Conservation (phyloP, 2,888 invertebrate species). For the Sympetrum striolatum region DNA sequence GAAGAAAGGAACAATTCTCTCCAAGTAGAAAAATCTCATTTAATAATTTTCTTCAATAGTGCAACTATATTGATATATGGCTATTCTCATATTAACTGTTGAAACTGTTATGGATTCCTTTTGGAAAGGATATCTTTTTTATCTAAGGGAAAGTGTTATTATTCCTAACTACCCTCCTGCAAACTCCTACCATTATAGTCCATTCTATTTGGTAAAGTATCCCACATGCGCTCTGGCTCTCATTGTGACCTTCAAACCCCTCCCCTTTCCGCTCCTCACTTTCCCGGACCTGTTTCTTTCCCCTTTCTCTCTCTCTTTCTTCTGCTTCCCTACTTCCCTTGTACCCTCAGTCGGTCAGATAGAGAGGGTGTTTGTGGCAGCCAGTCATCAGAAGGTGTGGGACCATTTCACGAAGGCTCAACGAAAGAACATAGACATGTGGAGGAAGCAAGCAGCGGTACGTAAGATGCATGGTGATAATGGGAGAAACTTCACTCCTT, state of each 20-base stretch:
- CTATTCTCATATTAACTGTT: neutral
- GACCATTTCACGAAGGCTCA: conserved; percentile 99
- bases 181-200: neutral
- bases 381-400: conserved; percentile 98
- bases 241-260: conserved; percentile 13
- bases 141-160: neutral
- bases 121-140: conserved; percentile 21
- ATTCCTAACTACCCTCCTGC: neutral
- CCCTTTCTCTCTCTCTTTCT: neutral
- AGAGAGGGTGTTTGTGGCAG: conserved; percentile 95
- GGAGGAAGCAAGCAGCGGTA: conserved; percentile 97
- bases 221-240: conserved; percentile 35
- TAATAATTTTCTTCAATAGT: too few relatives aligned
- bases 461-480: conserved; percentile 56
- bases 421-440: conserved; percentile 97
- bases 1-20: too few relatives aligned
- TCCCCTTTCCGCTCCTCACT: neutral
- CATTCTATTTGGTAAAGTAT: conserved; percentile 17
- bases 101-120: neutral
- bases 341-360: conserved; percentile 90
- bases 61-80: neutral
- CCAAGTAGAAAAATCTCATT: too few relatives aligned
- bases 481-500: neutral
- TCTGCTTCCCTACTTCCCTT: neutral
- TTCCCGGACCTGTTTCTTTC: neutral